A percentile compares a stretch with the other conserved stretches of the same genome.
phyloP scores from a whole-genome alignment of 2,797 vertebrate genomes.

The Cebuella pygmaea region DNA sequence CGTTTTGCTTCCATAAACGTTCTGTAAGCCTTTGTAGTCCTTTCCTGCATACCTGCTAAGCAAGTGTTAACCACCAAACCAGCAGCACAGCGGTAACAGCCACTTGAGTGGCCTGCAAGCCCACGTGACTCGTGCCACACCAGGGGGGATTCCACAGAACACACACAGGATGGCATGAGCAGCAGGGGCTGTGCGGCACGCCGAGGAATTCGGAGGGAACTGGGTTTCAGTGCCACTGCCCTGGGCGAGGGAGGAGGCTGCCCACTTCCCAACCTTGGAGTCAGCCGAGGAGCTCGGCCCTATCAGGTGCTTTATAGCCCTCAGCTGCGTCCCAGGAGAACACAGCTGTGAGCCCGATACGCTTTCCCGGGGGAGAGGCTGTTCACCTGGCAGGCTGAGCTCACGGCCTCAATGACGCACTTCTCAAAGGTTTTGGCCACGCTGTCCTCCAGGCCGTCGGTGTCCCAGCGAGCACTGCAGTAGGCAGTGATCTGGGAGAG shows the following conservation, averaged over 20 bases:
- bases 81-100: accelerated
- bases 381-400: slow-evolving; percentile 91
- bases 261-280: accelerated
- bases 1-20: neutral
- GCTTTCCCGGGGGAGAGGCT: accelerated
- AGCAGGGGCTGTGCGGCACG: neutral
- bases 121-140: accelerated
- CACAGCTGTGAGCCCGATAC: accelerated
- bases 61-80: accelerated
- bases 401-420: slow-evolving; percentile 92
- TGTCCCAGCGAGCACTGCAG: slow-evolving; percentile 78
- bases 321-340: accelerated
- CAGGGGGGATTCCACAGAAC: accelerated
- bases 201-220: neutral
- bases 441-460: slow-evolving; percentile 71
- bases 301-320: neutral
- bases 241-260: accelerated
- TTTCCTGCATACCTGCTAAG: accelerated
- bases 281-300: neutral
- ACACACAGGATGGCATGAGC: accelerated
- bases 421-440: slow-evolving; percentile 87
- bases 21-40: neutral
- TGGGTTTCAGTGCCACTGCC: neutral
- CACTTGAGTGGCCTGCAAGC: accelerated
- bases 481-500: slow-evolving; percentile 88